Evolutionary conservation across 2,113 vertebrate genomes (phyloP).

Genomic region (Odocoileus hemionus): DNA sequence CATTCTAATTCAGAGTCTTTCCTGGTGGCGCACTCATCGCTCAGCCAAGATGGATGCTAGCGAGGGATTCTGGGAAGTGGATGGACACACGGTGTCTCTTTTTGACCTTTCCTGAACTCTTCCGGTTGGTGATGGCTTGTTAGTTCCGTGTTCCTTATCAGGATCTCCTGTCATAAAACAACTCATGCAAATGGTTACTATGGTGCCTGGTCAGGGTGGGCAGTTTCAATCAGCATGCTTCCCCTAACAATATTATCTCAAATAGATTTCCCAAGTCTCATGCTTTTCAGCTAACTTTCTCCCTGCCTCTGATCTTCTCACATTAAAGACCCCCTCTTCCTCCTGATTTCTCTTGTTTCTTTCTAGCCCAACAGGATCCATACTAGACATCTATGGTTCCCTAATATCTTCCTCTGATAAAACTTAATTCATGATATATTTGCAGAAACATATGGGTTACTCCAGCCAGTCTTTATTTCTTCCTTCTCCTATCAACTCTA

Average conservation of each 20-base stretch:
- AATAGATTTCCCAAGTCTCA: not conserved
- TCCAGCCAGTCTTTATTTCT: not conserved
- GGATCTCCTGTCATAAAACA: too few relatives aligned
- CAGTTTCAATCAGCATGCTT: too few relatives aligned
- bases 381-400: not conserved
- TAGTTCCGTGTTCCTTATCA: too few relatives aligned
- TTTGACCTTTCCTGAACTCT: too few relatives aligned
- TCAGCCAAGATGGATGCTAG: too few relatives aligned
- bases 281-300: not conserved
- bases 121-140: too few relatives aligned
- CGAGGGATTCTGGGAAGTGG: too few relatives aligned
- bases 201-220: too few relatives aligned
- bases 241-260: not conserved
- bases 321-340: not conserved
- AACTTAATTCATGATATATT: not conserved
- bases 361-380: not conserved
- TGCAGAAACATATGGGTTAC: not conserved
- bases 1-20: too few relatives aligned
- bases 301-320: not conserved
- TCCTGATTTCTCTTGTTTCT: not conserved
- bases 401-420: not conserved
- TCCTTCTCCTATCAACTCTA: not conserved
- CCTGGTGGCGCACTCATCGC: too few relatives aligned
- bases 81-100: too few relatives aligned
- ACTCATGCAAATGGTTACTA: too few relatives aligned